Conservation (phyloP, 1,140 invertebrate species). For the Bombus picipes region DNA sequence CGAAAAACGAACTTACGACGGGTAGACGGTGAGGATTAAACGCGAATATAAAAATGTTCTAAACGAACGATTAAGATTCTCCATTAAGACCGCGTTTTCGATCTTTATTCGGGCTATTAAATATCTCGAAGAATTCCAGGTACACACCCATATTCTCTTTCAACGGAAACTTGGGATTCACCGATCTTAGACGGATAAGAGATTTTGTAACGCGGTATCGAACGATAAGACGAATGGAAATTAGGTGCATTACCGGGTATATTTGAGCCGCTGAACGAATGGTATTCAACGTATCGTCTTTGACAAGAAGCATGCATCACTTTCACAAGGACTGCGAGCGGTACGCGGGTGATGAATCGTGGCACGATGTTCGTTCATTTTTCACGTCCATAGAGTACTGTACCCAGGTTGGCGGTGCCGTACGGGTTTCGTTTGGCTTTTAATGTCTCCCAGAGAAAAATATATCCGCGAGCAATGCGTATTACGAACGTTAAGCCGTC, state of each 20-base stretch:
- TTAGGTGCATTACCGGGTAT: conserved; percentile 44
- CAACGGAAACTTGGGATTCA: neutral
- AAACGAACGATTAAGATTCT: neutral
- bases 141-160: neutral
- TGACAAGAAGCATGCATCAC: conserved; percentile 62
- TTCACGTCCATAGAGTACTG: conserved; percentile 55
- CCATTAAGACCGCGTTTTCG: conserved; percentile 3
- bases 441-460: conserved; percentile 42
- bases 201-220: neutral
- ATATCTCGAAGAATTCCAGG: neutral
- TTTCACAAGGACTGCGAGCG: conserved; percentile 59
- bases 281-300: conserved; percentile 56
- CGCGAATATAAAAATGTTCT: neutral
- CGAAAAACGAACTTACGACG: neutral
- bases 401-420: neutral
- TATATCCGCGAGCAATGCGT: conserved; percentile 20
- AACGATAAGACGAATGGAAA: conserved; percentile 34
- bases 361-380: conserved; percentile 64
- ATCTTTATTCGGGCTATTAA: conserved; percentile 22
- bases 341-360: conserved; percentile 61
- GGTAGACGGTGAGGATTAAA: conserved; percentile 16
- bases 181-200: neutral
- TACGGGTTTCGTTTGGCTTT: conserved; percentile 14
- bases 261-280: conserved; percentile 52
- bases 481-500: conserved; percentile 19